Base-by-base conservation (phyloP, 2,888 invertebrate genomes). In the Ornithoptera alexandrae region DNA sequence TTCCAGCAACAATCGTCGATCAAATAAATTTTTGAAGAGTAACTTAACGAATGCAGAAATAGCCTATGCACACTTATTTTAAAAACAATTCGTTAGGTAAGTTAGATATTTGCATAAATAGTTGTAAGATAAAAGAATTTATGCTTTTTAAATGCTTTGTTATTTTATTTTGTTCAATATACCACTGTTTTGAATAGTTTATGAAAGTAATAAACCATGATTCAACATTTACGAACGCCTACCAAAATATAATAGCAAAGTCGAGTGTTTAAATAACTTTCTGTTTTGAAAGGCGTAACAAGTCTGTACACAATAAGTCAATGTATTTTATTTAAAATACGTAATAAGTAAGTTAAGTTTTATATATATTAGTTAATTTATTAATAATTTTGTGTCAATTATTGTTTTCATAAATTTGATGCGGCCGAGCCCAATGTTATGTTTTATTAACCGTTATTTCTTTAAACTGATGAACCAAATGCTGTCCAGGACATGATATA, bases 371-470 rank as follows among this genome's bases (percentile, higher is more conserved):
- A 24, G 57, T 58, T 10, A 58, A 20, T 0, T 20, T n/a, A 20
- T 57, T 18, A 57, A 18, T 57, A 6, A 53, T 53, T 50, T 57
- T 57, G 6, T 57, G 20, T 20, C 18, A 24, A 3, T 58, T 3
- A 58, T 22, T 20, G 57, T 58, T 58, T 58, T 58, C n/a, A 12
- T 4, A 58, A 58, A 15, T 58, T 22, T 5, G 20, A 24, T 18
- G 63, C 53, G 61, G 42, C 61, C 61, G 42, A 61, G 61, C 61
- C 61, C 61, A 61, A 39, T 12, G 61, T 39, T 8, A 53, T 53
- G n/a, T n/a, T 53, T n/a, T 53, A 6, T 53, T 53, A 53, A 53
- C 1, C 4, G 53, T 18, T 53, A 53, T n/a, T 53, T 53, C n/a
- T 53, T n/a, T n/a, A 18, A 46, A 7, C 12, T 46, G 15, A 46